Percentiles rank a stretch among this genome's conserved stretches.
Conservation (phyloP, 1,140 invertebrate genomes). For the Cataglyphis hispanica region DNA sequence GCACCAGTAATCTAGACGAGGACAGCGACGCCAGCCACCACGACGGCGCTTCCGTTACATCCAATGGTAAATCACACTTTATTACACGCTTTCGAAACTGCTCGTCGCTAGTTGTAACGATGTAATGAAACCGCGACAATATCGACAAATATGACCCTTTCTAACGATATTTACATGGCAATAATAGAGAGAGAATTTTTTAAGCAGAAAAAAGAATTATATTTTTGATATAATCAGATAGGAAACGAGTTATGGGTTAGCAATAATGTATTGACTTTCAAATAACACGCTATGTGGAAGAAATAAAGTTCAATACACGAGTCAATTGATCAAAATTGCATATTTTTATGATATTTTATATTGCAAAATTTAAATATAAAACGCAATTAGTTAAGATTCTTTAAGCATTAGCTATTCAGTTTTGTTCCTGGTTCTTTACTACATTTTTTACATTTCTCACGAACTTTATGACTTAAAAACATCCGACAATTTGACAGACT, state of each 20-base stretch:
- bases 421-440: neutral
- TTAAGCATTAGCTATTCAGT: neutral
- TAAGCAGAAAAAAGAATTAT: neutral
- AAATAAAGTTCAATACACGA: neutral
- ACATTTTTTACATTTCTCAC: neutral
- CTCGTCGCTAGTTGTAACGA: constrained; percentile 6
- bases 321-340: neutral
- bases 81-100: constrained; percentile 41
- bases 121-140: neutral
- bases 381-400: neutral
- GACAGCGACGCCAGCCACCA: constrained; percentile 85
- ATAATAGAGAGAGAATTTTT: neutral
- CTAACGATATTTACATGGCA: neutral
- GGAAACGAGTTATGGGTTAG: neutral
- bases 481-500: neutral
- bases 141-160: neutral
- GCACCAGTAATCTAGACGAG: constrained; percentile 83
- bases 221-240: neutral
- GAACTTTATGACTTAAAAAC: neutral
- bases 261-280: too few relatives aligned
- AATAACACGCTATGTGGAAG: neutral
- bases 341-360: neutral
- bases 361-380: neutral
- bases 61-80: constrained; percentile 82
- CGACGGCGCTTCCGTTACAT: constrained; percentile 84